Evolutionary conservation across 2,113 vertebrate species (phyloP), one percentile per base, ranked within the genome.

Genomic region (Antigone vipio): DNA sequence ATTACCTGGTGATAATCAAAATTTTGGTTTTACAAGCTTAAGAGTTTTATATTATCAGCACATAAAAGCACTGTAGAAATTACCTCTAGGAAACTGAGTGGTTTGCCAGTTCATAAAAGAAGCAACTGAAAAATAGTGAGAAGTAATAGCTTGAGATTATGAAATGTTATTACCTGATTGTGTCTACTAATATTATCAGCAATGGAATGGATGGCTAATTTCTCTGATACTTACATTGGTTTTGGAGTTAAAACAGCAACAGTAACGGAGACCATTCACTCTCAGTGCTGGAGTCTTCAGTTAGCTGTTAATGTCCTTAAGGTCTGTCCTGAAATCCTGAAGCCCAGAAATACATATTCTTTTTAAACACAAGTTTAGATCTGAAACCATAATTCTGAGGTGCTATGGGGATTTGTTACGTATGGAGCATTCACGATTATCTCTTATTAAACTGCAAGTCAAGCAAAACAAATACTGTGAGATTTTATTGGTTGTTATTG

Each of bases 391-490:
- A 53, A 42, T 45, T 35, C 26, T 0, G 1, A 67, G 78, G 17
- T 56, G 6, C 13, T 74, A 3, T 66, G 9, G 62, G 26, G 22
- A 27, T 88, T 93, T 22, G 29, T 84, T 60, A 19, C 12, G 11
- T 62, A 40, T 7, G 6, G 21, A 67, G 6, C 44, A 49, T 35
- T 19, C 18, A 17, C 0, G 0, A 22, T n/a, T 81, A 40, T 32
- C 19, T 16, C 14, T 69, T 35, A 20, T 0, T 11, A 92, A 85
- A 72, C 52, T 85, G n/a, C 50, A 94, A 75, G 45, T 78, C 19
- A 71, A 78, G 9, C 38, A 71, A 49, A 92, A 72, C 20, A 84
- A 93, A 56, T 34, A 19, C 15, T 55, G 44, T 32, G 67, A 83
- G 52, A 60, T 67, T 94, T 67, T 86, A 45, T 12, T 66, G 34